Conservation (phyloP, 1,140 invertebrate species). For the Bursaphelenchus mucronatus region DNA sequence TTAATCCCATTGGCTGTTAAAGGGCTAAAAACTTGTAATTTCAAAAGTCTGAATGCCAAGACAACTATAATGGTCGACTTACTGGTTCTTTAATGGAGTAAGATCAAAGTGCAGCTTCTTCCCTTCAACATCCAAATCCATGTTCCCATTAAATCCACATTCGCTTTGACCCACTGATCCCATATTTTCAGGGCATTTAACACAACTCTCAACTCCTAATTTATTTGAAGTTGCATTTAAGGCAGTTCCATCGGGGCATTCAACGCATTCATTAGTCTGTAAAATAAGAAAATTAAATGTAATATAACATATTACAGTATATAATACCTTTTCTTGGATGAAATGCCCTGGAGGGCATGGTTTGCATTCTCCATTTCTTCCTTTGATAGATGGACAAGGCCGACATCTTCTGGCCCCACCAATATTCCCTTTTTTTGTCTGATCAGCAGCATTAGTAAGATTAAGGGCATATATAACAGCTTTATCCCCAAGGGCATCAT, state of each 20-base stretch:
- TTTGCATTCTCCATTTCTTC: constrained; percentile 63
- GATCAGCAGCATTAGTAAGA: constrained; percentile 67
- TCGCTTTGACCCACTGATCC: constrained; percentile 30
- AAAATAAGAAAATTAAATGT: not conserved
- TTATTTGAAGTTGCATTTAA: constrained; percentile 29
- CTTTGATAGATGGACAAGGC: constrained; percentile 64
- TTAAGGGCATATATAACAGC: constrained; percentile 66
- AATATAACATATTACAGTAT: not conserved
- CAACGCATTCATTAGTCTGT: constrained; percentile 22
- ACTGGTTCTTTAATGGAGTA: constrained; percentile 26
- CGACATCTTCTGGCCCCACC: constrained; percentile 65
- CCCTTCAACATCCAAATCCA: constrained; percentile 36
- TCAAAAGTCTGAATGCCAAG: not conserved
- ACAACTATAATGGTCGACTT: not conserved
- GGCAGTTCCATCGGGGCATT: constrained; percentile 30
- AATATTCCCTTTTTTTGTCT: constrained; percentile 36
- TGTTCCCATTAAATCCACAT: constrained; percentile 39
- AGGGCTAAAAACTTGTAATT: constrained; percentile 55
- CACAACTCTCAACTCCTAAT: constrained; percentile 34
- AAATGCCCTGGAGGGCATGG: constrained; percentile 66
- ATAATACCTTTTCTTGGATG: constrained; percentile 49
- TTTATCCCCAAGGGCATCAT: constrained; percentile 43
- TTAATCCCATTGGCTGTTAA: constrained; percentile 62
- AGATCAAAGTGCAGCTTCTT: constrained; percentile 45
- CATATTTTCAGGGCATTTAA: constrained; percentile 34